These are phyloP conservation scores for Leptinotarsa peninsularis DNA, from an alignment of 2,888 invertebrate genomes.

Conservation along the genomic window DNA sequence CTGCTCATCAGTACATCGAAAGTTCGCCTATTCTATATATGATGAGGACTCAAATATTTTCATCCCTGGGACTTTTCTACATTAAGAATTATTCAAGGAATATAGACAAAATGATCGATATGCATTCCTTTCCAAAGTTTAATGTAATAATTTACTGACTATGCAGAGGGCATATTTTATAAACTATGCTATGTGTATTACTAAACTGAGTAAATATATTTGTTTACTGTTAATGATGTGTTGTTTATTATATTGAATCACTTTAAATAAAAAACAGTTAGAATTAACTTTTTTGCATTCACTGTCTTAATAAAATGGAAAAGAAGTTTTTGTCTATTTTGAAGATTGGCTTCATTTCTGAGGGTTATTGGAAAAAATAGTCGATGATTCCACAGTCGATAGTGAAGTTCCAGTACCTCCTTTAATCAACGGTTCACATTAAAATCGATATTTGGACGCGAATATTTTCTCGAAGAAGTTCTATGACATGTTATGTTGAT, in stretches of 20 bases:
- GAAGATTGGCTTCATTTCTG: no score
- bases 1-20: constrained; percentile 93
- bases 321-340: no score
- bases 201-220: not conserved
- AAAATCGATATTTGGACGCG: no score
- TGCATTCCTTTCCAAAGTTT: constrained; percentile 3
- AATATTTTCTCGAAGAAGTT: no score
- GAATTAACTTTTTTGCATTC: no score
- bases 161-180: not conserved
- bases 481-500: no score
- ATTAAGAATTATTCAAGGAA: not conserved
- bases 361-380: no score
- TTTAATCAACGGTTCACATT: no score
- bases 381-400: no score
- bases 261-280: not conserved
- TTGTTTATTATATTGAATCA: not conserved
- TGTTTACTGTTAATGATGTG: not conserved
- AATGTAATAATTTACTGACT: not conserved
- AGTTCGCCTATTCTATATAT: constrained; percentile 95
- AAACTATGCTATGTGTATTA: not conserved
- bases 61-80: not conserved
- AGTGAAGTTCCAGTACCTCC: no score
- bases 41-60: constrained; percentile 46
- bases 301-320: no score
- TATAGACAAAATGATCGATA: not conserved